phyloP scores from a whole-genome alignment of 2,797 vertebrate species.

The Clarias platycephalus region DNA sequence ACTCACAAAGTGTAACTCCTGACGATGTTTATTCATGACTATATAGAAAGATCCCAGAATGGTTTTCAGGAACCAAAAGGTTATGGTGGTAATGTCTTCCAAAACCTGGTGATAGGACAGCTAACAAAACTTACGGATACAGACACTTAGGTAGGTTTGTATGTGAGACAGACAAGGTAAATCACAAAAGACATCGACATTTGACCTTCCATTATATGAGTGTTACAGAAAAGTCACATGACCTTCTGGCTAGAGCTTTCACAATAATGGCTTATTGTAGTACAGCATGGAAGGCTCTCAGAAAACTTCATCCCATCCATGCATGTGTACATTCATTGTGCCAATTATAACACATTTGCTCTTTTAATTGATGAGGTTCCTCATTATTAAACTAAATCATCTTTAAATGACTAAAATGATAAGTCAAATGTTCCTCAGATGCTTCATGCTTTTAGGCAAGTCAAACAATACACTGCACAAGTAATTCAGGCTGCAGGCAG shows the following conservation, averaged over 20 bases:
- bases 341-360: conserved; percentile 6
- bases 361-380: background rate
- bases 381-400: background rate
- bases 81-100: conserved; percentile 46
- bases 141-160: conserved; percentile 23
- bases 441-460: conserved; percentile 27
- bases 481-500: conserved; percentile 47
- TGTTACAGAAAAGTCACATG: background rate
- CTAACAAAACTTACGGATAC: conserved; percentile 20
- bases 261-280: background rate
- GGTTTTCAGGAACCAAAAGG: conserved; percentile 42
- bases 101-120: conserved; percentile 36
- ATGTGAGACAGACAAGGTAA: conserved; percentile 34
- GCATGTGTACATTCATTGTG: background rate
- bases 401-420: conserved; percentile 15
- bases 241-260: background rate
- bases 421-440: conserved; percentile 19
- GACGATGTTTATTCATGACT: conserved; percentile 49
- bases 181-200: conserved; percentile 6
- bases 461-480: conserved; percentile 44
- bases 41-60: conserved; percentile 46
- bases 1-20: conserved; percentile 30
- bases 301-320: background rate
- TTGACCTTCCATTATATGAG: conserved; percentile 1
- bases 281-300: background rate